Evolutionary conservation across 2,797 vertebrate species (phyloP).

Genomic region (Danio kyathit): DNA sequence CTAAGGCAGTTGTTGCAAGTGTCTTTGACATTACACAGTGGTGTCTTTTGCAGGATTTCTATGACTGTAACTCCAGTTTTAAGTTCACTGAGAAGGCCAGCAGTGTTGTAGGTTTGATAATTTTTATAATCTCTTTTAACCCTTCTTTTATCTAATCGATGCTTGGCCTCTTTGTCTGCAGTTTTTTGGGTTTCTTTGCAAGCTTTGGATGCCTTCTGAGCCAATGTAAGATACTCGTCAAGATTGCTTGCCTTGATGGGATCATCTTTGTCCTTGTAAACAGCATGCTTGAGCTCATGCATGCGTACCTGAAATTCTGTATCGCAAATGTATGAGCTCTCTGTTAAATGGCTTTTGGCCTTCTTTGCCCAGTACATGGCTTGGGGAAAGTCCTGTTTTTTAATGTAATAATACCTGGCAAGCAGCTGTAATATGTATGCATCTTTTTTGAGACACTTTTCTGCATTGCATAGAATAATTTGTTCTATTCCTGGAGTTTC

Average conservation of each 20-base stretch:
- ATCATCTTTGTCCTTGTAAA: slow-evolving; percentile 51
- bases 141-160: slow-evolving; percentile 34
- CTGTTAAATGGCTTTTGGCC: slow-evolving; percentile 64
- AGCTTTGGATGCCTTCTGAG: slow-evolving; percentile 65
- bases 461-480: slow-evolving; percentile 69
- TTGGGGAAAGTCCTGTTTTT: slow-evolving; percentile 66
- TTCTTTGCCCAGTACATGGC: slow-evolving; percentile 64
- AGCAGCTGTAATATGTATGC: slow-evolving; percentile 72
- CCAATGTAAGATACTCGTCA: slow-evolving; percentile 63
- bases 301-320: slow-evolving; percentile 75
- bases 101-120: slow-evolving; percentile 66
- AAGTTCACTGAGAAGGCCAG: slow-evolving; percentile 72
- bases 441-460: slow-evolving; percentile 68
- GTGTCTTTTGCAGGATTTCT: slow-evolving; percentile 64
- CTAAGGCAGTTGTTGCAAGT: slow-evolving; percentile 63
- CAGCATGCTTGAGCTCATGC: slow-evolving; percentile 65
- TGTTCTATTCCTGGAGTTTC: slow-evolving; percentile 70
- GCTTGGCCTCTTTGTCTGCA: slow-evolving; percentile 65
- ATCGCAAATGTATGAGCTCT: slow-evolving; percentile 74
- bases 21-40: slow-evolving; percentile 59
- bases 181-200: slow-evolving; percentile 72
- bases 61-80: slow-evolving; percentile 67
- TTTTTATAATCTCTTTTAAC: slow-evolving; percentile 11
- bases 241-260: slow-evolving; percentile 58
- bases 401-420: slow-evolving; percentile 74